phyloP scores from a whole-genome alignment of 2,888 invertebrate genomes.

The Microctonus hyperodae region DNA sequence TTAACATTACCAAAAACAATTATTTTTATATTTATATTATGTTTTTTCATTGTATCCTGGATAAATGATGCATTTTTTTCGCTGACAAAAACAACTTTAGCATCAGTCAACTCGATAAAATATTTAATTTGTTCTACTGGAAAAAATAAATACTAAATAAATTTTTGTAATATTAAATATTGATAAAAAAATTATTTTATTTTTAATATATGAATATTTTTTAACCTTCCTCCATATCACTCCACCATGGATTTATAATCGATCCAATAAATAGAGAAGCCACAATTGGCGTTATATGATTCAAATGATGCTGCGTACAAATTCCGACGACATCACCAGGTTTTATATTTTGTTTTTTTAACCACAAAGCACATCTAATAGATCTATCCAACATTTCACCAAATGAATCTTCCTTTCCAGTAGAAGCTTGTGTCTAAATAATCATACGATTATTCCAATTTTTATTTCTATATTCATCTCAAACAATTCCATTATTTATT shows the following conservation, averaged over 20 bases:
- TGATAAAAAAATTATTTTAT: not conserved
- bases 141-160: too few relatives aligned
- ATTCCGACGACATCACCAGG: slow-evolving; percentile 38
- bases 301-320: slow-evolving; percentile 39
- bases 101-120: slow-evolving; percentile 43
- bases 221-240: slow-evolving; percentile 33
- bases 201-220: too few relatives aligned
- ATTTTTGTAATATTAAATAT: too few relatives aligned
- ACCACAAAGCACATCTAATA: slow-evolving; percentile 40
- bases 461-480: not conserved
- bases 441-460: slow-evolving; percentile 5
- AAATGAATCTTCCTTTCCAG: slow-evolving; percentile 36
- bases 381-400: slow-evolving; percentile 34
- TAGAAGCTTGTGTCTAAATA: slow-evolving; percentile 34
- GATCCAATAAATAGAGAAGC: slow-evolving; percentile 40
- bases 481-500: not conserved
- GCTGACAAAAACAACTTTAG: slow-evolving; percentile 44
- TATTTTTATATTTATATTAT: slow-evolving; percentile 31
- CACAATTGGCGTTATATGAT: slow-evolving; percentile 36
- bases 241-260: slow-evolving; percentile 40
- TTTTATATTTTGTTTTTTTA: slow-evolving; percentile 36
- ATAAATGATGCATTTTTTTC: slow-evolving; percentile 7
- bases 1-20: slow-evolving; percentile 34
- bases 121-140: slow-evolving; percentile 44
- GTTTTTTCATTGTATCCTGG: slow-evolving; percentile 24